Percentiles rank a stretch among this genome's conserved stretches.
Conservation (phyloP, 2,797 vertebrate genomes). For the Alectoris magna region DNA sequence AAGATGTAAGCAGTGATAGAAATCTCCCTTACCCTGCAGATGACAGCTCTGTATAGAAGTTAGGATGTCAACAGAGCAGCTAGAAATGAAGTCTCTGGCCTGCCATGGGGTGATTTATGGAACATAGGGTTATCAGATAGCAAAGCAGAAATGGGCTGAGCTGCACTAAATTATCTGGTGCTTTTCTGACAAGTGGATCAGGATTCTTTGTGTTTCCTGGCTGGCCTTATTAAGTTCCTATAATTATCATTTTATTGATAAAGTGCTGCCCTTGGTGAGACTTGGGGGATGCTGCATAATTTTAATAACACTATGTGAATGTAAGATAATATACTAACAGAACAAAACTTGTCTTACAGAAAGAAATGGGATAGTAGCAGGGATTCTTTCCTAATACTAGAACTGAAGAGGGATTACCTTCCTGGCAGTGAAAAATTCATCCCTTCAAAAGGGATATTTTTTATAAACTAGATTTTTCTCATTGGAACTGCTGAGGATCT, state of each 20-base stretch:
- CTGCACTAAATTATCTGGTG: constrained; percentile 22
- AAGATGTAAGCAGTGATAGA: neutral
- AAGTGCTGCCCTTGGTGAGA: constrained; percentile 45
- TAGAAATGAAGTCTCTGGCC: neutral
- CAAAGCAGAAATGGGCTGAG: neutral
- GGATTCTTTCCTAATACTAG: neutral
- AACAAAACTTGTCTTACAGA: constrained; percentile 1
- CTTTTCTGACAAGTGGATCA: constrained; percentile 23
- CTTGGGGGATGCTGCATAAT: neutral
- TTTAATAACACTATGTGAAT: constrained; percentile 49
- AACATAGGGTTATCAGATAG: neutral
- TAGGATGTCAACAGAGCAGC: neutral
- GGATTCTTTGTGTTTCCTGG: constrained; percentile 42
- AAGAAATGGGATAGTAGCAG: neutral
- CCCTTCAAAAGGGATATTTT: neutral
- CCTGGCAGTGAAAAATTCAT: neutral
- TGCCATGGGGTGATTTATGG: neutral
- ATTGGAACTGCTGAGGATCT: neutral
- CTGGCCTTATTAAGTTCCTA: constrained; percentile 56
- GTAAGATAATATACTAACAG: constrained; percentile 30
- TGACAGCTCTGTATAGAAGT: neutral
- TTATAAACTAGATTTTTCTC: neutral
- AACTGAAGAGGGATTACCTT: neutral
- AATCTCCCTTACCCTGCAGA: neutral
- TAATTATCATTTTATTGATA: constrained; percentile 62